These are phyloP conservation scores for Grus americana DNA, from an alignment of 2,113 vertebrate genomes.

Conservation along the genomic window DNA sequence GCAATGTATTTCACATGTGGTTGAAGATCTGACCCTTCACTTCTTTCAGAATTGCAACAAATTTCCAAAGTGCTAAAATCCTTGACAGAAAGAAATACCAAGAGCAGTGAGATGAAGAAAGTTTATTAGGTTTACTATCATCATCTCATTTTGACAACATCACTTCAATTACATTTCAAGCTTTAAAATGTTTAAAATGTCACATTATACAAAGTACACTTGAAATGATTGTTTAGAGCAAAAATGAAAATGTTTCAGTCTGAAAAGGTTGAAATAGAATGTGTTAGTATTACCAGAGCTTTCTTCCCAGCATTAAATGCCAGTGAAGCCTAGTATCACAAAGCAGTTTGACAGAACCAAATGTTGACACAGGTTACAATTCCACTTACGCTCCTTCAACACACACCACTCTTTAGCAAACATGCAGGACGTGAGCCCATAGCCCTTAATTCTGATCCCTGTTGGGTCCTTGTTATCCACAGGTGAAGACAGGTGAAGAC, in stretches of 20 bases:
- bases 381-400: fast-evolving
- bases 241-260: background rate
- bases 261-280: background rate
- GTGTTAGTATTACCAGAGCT: background rate
- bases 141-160: background rate
- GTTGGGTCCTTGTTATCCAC: fast-evolving
- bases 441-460: background rate
- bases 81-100: background rate
- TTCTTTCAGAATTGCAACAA: background rate
- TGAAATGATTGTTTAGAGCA: background rate
- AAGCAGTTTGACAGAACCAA: background rate
- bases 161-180: background rate
- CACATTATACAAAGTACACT: background rate
- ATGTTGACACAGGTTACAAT: background rate
- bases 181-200: background rate
- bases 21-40: background rate
- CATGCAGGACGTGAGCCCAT: background rate
- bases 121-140: background rate
- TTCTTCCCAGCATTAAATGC: background rate
- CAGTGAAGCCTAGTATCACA: background rate
- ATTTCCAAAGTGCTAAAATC: background rate
- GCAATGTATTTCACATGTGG: background rate
- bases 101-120: background rate
- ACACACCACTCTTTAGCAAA: background rate
- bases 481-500: background rate